Evolutionary conservation across 2,113 vertebrate genomes (phyloP), one percentile per base, ranked within the genome.

Genomic region (Stictonetta naevosa): DNA sequence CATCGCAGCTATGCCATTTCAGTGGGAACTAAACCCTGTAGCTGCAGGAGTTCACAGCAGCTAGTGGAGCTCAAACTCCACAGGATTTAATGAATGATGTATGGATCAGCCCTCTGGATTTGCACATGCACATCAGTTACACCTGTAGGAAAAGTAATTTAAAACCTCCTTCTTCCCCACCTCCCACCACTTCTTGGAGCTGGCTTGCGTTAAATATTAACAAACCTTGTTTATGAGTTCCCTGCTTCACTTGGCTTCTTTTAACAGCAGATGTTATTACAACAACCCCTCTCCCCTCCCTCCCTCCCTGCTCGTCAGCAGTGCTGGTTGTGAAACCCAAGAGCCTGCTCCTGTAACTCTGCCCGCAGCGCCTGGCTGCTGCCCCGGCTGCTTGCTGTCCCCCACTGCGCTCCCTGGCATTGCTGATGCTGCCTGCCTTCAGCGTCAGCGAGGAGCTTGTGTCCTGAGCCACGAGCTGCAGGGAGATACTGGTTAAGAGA

Each of bases 171-270:
- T 25, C 85, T 88, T 92, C 77, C 73, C 63, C 62, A 44, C 84
- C 85, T 81, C 72, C 53, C 6, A 12, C 42, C 63, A n/a, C 69
- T 66, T 82, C 95, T 93, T 62, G 80, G 88, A 92, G 50, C 80
- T 77, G 83, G 66, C 88, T 86, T 73, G 48, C 0, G 91, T 97
- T 96, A 97, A 97, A 96, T 96, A 97, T 97, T 97, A 95, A 97
- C 95, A 64, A 34, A 80, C 88, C 59, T 19, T 83, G 77, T 88
- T 94, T 93, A 84, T 93, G 62, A 62, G 48, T 86, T 95, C 95
- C 75, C 78, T 89, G 93, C 85, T 89, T 95, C 79, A 11, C 88
- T 95, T 93, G 92, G 80, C 87, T 92, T 96, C 88, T 93, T 96
- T 95, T 96, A 97, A 92, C 91, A 83, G 87, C 89, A 93, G 91